A percentile compares a stretch with the other conserved stretches of the same genome.
These are phyloP conservation scores for Pachymerium ferrugineum DNA, from an alignment of 2,888 invertebrate genomes.

Conservation along the genomic window DNA sequence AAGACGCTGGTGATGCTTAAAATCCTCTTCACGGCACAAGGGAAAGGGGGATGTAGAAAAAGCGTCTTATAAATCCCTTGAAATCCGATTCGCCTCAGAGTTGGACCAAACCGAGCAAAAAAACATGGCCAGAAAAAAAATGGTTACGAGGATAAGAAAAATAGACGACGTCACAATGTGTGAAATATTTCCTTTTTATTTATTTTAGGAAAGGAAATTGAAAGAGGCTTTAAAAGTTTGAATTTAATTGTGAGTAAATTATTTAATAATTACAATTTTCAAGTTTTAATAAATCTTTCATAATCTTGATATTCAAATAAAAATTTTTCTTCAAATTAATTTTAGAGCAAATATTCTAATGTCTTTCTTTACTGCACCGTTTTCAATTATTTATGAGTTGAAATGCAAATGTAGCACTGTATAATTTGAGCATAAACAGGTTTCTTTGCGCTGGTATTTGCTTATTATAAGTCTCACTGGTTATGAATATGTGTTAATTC, in stretches of 20 bases:
- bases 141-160: not conserved
- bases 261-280: too few species aligned
- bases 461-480: not conserved
- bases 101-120: not conserved
- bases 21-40: not conserved
- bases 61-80: not conserved
- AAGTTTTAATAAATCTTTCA: too few species aligned
- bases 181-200: too few species aligned
- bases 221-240: too few species aligned
- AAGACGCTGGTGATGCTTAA: not conserved
- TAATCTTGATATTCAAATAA: too few species aligned
- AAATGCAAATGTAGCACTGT: not conserved
- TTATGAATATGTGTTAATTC: constrained; percentile 2
- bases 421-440: not conserved
- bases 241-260: too few species aligned
- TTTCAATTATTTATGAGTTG: not conserved
- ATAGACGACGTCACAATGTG: not conserved
- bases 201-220: too few species aligned
- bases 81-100: constrained; percentile 1
- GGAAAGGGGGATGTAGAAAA: not conserved
- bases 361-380: too few species aligned
- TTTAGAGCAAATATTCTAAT: too few species aligned
- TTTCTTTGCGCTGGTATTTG: not conserved
- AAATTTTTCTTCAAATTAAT: too few species aligned
- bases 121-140: not conserved